Conservation (phyloP, 2,113 vertebrate species). For the Syngnathus typhle region DNA sequence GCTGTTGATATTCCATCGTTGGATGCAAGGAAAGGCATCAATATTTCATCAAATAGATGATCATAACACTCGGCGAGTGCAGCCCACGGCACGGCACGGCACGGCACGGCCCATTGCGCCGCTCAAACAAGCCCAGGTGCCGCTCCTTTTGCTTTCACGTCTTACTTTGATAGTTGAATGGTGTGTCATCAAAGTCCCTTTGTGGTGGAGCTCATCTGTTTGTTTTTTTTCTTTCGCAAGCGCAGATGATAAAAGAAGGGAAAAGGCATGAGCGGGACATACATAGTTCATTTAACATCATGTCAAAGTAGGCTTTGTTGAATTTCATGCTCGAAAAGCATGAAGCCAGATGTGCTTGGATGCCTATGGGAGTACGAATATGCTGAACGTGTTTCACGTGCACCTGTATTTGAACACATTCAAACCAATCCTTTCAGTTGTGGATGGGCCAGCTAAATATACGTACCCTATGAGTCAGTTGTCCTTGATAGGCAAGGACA, state of each 20-base stretch:
- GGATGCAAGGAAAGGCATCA: slow-evolving; percentile 26
- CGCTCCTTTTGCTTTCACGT: slow-evolving; percentile 6
- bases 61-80: slow-evolving; percentile 22
- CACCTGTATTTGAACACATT: not conserved
- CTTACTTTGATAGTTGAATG: not conserved
- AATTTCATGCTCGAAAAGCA: slow-evolving; percentile 57
- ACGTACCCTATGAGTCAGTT: slow-evolving; percentile 16
- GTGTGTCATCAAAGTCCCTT: not conserved
- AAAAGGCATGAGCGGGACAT: not conserved
- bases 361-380: not conserved
- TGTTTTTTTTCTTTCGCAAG: slow-evolving; percentile 11
- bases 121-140: slow-evolving; percentile 29
- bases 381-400: not conserved
- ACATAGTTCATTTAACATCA: slow-evolving; percentile 36
- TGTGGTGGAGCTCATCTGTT: slow-evolving; percentile 23
- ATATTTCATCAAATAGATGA: slow-evolving; percentile 11
- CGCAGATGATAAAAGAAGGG: slow-evolving; percentile 20
- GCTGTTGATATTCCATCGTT: slow-evolving; percentile 8
- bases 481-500: slow-evolving; percentile 31
- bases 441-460: not conserved
- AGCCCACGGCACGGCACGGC: too few species aligned
- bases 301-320: slow-evolving; percentile 48
- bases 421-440: not conserved
- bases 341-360: slow-evolving; percentile 16
- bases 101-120: slow-evolving; percentile 29